Percentiles rank a stretch among this genome's conserved stretches.
Conservation (phyloP, 1,140 invertebrate species). For the Ectropis grisescens region DNA sequence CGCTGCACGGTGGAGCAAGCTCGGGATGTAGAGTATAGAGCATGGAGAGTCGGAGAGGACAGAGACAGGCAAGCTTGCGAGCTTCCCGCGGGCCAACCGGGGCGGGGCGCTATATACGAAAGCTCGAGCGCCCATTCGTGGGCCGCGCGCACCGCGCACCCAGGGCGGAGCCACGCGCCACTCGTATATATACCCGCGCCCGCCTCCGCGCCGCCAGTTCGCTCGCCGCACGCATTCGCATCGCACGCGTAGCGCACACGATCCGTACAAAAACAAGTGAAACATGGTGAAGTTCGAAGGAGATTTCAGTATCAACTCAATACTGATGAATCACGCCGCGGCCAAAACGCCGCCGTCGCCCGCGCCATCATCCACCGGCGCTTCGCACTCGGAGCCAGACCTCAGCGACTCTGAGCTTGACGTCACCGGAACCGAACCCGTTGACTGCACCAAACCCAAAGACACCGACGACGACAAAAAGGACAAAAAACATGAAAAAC, state of each 20-base stretch:
- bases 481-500: conserved; percentile 87
- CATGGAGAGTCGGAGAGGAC: too few species aligned
- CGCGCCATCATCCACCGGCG: conserved; percentile 32
- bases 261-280: conserved; percentile 35
- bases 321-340: conserved; percentile 49
- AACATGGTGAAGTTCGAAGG: conserved; percentile 65
- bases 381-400: conserved; percentile 46
- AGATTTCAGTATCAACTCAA: conserved; percentile 64
- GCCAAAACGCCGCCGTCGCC: conserved; percentile 42
- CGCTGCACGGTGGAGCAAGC: conserved; percentile 11
- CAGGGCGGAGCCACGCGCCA: conserved; percentile 24
- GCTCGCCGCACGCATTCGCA: conserved; percentile 32
- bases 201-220: conserved; percentile 56
- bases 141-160: conserved; percentile 17
- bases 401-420: conserved; percentile 78
- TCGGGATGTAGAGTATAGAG: too few species aligned
- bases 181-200: conserved; percentile 35
- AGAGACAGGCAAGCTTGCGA: conserved; percentile 12
- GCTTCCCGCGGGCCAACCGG: conserved; percentile 15
- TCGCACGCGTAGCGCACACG: conserved; percentile 28
- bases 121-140: conserved; percentile 37
- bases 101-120: conserved; percentile 41
- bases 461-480: conserved; percentile 53
- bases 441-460: conserved; percentile 75
- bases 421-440: conserved; percentile 81